phyloP scores from a whole-genome alignment of 2,888 invertebrate genomes.

The Drosophila peninsularis region DNA sequence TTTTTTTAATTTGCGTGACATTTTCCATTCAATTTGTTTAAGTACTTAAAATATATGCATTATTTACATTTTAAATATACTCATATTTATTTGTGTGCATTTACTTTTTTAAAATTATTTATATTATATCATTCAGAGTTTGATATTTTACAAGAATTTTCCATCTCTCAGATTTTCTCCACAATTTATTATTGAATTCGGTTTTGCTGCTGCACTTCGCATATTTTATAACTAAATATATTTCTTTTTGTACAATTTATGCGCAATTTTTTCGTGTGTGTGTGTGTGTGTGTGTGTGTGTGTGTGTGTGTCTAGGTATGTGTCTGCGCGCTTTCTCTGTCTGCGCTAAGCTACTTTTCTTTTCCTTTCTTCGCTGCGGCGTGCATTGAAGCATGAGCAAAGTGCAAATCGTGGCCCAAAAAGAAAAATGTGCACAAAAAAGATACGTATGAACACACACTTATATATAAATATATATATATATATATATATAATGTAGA shows the following conservation, averaged over 20 bases:
- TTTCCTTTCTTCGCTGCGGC: slow-evolving; percentile 21
- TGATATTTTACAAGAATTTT: neutral
- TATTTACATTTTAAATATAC: no score
- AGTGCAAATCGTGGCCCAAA: slow-evolving; percentile 50
- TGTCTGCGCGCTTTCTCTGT: neutral
- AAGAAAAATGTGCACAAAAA: slow-evolving; percentile 52
- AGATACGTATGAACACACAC: neutral
- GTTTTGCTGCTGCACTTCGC: neutral
- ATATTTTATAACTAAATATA: slow-evolving; percentile 5
- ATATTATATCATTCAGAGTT: neutral
- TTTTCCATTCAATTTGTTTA: no score
- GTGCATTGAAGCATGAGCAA: slow-evolving; percentile 62
- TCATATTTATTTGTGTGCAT: no score
- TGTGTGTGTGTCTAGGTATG: slow-evolving; percentile 3
- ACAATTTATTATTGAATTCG: slow-evolving; percentile 1
- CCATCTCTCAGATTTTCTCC: neutral
- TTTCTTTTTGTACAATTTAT: neutral
- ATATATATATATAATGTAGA: slow-evolving; percentile 3
- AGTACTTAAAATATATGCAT: neutral
- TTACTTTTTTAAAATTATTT: no score
- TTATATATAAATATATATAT: neutral
- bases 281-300: neutral
- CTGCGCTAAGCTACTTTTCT: slow-evolving; percentile 15
- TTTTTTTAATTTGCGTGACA: no score
- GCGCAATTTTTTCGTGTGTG: no score